phyloP scores from a whole-genome alignment of 1,140 invertebrate genomes.

The Condylostylus longicornis region DNA sequence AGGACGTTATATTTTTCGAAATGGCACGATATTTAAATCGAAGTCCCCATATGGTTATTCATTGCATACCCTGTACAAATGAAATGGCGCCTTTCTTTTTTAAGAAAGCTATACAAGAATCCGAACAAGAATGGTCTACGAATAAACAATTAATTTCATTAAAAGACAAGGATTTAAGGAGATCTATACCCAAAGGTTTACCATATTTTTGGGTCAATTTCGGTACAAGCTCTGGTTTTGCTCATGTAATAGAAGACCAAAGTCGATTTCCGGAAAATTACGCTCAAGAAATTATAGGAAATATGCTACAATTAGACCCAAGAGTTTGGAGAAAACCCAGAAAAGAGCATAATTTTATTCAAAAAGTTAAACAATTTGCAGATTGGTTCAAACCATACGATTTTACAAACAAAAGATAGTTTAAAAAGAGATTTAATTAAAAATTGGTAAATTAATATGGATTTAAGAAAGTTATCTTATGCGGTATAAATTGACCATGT shows the following conservation, averaged over 20 bases:
- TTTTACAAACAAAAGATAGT: conserved; percentile 14
- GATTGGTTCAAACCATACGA: conserved; percentile 24
- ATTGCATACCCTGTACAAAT: conserved; percentile 78
- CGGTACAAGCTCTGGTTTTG: conserved; percentile 77
- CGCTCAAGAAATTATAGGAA: conserved; percentile 89
- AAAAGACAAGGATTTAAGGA: conserved; percentile 49
- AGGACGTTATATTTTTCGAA: conserved; percentile 88
- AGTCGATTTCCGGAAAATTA: conserved; percentile 75
- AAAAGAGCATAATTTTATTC: conserved; percentile 37
- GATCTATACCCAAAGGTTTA: conserved; percentile 79
- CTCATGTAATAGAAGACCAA: conserved; percentile 93
- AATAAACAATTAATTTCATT: conserved; percentile 92
- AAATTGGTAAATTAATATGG: too few species aligned
- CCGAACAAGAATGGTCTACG: conserved; percentile 83
- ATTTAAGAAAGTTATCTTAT: too few species aligned
- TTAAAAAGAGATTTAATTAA: not conserved
- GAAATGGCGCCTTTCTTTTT: conserved; percentile 85
- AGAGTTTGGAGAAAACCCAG: conserved; percentile 67
- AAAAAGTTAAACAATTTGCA: conserved; percentile 20
- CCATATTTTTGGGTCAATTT: conserved; percentile 92
- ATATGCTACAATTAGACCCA: conserved; percentile 81
- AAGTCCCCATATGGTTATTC: conserved; percentile 71
- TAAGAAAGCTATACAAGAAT: conserved; percentile 92
- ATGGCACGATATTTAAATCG: conserved; percentile 55
- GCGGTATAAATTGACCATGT: too few species aligned